Evolutionary conservation across 2,113 vertebrate genomes (phyloP).

Genomic region (Laticauda laticaudata): DNA sequence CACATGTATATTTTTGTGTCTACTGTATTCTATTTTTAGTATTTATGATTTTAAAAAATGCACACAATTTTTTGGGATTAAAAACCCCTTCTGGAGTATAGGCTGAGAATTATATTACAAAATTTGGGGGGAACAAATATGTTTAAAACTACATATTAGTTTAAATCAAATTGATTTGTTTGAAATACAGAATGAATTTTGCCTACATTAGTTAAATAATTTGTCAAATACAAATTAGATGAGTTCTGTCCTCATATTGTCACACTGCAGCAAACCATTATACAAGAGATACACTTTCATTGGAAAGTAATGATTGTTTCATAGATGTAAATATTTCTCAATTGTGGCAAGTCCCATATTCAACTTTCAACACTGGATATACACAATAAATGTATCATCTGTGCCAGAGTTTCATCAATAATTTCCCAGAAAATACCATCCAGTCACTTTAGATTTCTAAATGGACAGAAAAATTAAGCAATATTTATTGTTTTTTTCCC

Average conservation of each 20-base stretch:
- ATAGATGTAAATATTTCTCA: neutral
- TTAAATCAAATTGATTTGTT: neutral
- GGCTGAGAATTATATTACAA: neutral
- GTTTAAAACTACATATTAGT: neutral
- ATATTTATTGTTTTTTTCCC: neutral
- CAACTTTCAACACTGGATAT: neutral
- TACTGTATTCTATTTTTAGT: neutral
- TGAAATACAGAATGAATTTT: neutral
- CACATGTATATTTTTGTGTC: neutral
- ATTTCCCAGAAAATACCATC: neutral
- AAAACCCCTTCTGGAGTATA: neutral
- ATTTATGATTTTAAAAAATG: neutral
- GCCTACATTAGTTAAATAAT: neutral
- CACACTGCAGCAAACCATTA: neutral
- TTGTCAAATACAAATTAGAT: neutral
- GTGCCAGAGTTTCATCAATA: neutral
- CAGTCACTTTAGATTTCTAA: neutral
- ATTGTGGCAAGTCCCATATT: neutral
- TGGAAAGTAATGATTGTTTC: neutral
- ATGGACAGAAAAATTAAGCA: neutral
- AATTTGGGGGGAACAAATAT: neutral
- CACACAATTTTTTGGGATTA: neutral
- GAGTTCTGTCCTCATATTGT: neutral
- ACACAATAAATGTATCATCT: neutral
- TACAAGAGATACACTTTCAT: neutral